Base-by-base conservation (phyloP, 1,140 invertebrate genomes). In the Aphelinus atriplicis region DNA sequence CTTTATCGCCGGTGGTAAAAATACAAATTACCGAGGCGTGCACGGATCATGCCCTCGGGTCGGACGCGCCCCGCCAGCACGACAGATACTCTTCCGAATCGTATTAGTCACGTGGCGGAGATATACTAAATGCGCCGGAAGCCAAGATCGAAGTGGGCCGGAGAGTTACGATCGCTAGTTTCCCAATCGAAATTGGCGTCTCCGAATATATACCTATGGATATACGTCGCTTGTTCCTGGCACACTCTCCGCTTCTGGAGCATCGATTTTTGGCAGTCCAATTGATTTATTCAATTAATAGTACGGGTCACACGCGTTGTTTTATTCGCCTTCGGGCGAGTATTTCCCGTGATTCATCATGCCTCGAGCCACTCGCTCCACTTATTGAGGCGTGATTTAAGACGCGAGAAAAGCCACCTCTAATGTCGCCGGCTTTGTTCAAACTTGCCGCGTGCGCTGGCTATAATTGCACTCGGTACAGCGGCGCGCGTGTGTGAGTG, bases 281-380 rank as follows among this genome's bases (percentile, higher is more conserved):
- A 42, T 9, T 48, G 63, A 65, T 66, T 67, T 73, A 67, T 73
- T 73, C 71, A 73, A 74, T 74, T 68, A 68, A 58, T 10, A 61
- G 26, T 45, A 2, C 26, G 42, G 46, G 51, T 4, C 51, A 9
- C 67, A 56, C 56, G 43, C 26, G 10, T 58, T 60, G 10, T 67
- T 67, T 73, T 53, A 65, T 67, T 73, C 62, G 56, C 57, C 65
- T 67, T 47, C 3, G 47, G 47, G 10, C 56, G 60, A 61, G 66
- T 7, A 65, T 73, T 73, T 26, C 45, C 46, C 46, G 53, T 2
- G 1, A 63, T 26, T 26, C 26, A 26, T 26, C 42, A 73, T 66
- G 66, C 60, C 58, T 72, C 55, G 47, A 47, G 26, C 55, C 42
- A 26, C 47, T 43, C 61, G 42, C 60, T 67, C 64, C 51, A 26